These are phyloP conservation scores for Molothrus aeneus DNA, from an alignment of 2,797 vertebrate species.

Conservation along the genomic window DNA sequence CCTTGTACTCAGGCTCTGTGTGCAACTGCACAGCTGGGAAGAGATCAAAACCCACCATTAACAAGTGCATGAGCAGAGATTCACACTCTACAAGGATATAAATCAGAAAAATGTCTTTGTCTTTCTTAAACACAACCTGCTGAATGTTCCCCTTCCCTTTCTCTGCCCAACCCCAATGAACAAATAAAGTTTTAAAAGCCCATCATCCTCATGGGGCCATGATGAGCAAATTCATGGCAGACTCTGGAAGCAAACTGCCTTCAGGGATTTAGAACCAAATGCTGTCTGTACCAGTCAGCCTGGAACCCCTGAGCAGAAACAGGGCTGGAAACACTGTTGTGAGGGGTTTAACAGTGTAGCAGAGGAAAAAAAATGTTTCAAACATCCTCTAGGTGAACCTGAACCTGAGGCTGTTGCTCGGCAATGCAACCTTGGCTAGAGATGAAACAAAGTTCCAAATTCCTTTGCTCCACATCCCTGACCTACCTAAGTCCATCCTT, in stretches of 20 bases:
- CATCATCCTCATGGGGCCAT: neutral
- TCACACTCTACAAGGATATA: neutral
- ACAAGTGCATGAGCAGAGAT: neutral
- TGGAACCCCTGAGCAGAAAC: neutral
- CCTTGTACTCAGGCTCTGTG: constrained; percentile 80
- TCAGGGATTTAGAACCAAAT: neutral
- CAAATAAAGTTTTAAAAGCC: neutral
- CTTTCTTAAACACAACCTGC: neutral
- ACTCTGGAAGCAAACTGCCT: neutral
- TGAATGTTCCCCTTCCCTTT: neutral
- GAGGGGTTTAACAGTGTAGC: neutral
- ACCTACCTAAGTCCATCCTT: constrained; percentile 88
- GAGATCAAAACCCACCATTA: neutral
- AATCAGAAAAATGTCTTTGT: neutral
- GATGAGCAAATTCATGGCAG: neutral
- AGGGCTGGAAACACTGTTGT: neutral
- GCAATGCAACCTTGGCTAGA: neutral
- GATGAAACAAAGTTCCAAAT: neutral
- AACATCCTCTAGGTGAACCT: neutral
- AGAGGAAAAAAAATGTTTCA: neutral
- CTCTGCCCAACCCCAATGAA: neutral
- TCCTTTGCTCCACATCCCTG: no score
- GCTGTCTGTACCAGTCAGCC: rapidly evolving
- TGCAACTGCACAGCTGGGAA: constrained; percentile 84
- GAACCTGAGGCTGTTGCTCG: neutral